Percentiles rank a stretch among this genome's conserved stretches.
These are phyloP conservation scores for Lasiommata megera DNA, from an alignment of 2,888 invertebrate genomes.

Conservation along the genomic window DNA sequence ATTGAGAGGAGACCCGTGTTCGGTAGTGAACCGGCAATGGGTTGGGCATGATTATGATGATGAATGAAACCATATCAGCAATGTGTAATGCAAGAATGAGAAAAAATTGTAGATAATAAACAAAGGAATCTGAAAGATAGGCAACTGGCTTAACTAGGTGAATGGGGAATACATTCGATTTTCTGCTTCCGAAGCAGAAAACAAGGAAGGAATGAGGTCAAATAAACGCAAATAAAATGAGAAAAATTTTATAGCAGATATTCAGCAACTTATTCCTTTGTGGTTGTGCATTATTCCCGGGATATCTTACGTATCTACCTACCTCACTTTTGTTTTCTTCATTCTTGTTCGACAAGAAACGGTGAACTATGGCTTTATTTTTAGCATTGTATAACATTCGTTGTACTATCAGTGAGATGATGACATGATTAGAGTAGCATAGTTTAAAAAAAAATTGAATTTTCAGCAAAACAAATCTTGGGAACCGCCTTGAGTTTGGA, in stretches of 20 bases:
- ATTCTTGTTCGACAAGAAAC: constrained; percentile 2
- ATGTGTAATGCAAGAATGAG: background rate
- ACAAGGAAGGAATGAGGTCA: constrained; percentile 23
- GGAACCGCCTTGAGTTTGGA: too few species aligned
- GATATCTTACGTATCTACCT: constrained; percentile 2
- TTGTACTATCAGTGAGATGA: background rate
- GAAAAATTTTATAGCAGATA: constrained; percentile 23
- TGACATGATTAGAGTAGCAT: too few species aligned
- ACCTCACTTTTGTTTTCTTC: constrained; percentile 1
- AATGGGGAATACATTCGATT: constrained; percentile 18
- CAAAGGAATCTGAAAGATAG: background rate
- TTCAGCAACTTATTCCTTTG: constrained; percentile 21
- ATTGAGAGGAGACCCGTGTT: too few species aligned
- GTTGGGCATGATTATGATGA: too few species aligned
- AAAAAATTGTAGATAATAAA: background rate
- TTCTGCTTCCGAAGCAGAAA: constrained; percentile 18
- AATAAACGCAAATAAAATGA: constrained; percentile 21
- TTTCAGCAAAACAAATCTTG: too few species aligned
- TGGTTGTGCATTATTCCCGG: constrained; percentile 12
- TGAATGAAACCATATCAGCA: too few species aligned
- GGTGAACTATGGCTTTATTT: background rate
- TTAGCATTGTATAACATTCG: background rate
- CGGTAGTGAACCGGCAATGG: too few species aligned
- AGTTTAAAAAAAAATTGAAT: too few species aligned
- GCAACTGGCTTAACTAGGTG: background rate